Evolutionary conservation across 2,888 invertebrate genomes (phyloP).

Genomic region (Zelleria hepariella): DNA sequence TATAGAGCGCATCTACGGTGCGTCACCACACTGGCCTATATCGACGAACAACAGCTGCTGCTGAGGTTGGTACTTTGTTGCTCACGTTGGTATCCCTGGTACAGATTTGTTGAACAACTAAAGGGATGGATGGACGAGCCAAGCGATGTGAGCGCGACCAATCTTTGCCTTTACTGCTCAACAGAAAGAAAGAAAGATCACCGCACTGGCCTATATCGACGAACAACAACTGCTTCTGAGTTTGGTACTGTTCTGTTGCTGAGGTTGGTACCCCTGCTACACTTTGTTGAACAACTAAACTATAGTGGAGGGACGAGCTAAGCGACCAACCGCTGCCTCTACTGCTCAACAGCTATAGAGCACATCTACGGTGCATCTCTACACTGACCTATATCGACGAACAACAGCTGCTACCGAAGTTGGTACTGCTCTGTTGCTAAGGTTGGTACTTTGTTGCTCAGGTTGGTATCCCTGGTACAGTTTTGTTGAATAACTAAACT

Average conservation of each 20-base stretch:
- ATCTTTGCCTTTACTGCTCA: conserved; percentile 75
- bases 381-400: conserved; percentile 77
- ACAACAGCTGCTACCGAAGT: conserved; percentile 78
- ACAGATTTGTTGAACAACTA: too few relatives aligned
- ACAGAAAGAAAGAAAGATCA: conserved; percentile 78
- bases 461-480: too few relatives aligned
- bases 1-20: conserved; percentile 80
- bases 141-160: conserved; percentile 75
- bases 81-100: too few relatives aligned
- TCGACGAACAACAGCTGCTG: conserved; percentile 76
- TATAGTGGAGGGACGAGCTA: too few relatives aligned
- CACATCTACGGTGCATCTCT: conserved; percentile 79
- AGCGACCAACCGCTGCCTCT: too few relatives aligned
- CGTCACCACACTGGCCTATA: conserved; percentile 76
- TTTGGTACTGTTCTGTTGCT: too few relatives aligned
- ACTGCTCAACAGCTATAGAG: too few relatives aligned
- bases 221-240: conserved; percentile 74
- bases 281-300: too few relatives aligned
- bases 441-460: too few relatives aligned
- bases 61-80: conserved; percentile 76
- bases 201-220: conserved; percentile 76
- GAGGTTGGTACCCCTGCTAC: too few relatives aligned
- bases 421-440: too few relatives aligned
- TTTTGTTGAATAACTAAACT: too few relatives aligned
- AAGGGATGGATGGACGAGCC: conserved; percentile 78